Conservation (phyloP, 2,797 vertebrate genomes). For the Rousettus madagascariensis region DNA sequence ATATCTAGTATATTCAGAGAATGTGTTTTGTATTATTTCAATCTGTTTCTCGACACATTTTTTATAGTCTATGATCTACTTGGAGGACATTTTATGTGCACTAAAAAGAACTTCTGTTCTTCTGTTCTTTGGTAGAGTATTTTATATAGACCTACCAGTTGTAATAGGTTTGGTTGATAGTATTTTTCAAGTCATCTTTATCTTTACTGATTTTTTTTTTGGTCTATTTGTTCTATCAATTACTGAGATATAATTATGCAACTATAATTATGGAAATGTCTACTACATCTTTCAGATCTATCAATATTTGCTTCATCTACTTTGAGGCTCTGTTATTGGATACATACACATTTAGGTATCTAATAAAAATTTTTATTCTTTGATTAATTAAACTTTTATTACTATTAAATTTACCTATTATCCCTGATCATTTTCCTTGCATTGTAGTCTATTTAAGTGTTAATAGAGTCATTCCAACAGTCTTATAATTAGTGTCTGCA, state of each 20-base stretch:
- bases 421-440: background rate
- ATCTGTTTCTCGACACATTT: background rate
- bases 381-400: background rate
- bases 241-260: background rate
- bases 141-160: background rate
- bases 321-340: background rate
- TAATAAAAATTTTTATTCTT: background rate
- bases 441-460: background rate
- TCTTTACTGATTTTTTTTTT: background rate
- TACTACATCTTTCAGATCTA: background rate
- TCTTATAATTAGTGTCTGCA: background rate
- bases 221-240: background rate
- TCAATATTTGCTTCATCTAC: background rate
- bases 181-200: background rate
- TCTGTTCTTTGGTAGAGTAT: background rate
- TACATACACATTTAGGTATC: background rate
- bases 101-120: background rate
- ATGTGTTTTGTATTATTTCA: background rate
- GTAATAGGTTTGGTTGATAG: background rate
- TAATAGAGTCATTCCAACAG: background rate
- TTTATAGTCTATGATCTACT: background rate
- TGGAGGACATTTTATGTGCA: background rate
- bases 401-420: background rate
- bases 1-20: background rate
- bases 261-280: background rate